phyloP scores from a whole-genome alignment of 1,140 invertebrate genomes.

The Rhyacophila brunnea region DNA sequence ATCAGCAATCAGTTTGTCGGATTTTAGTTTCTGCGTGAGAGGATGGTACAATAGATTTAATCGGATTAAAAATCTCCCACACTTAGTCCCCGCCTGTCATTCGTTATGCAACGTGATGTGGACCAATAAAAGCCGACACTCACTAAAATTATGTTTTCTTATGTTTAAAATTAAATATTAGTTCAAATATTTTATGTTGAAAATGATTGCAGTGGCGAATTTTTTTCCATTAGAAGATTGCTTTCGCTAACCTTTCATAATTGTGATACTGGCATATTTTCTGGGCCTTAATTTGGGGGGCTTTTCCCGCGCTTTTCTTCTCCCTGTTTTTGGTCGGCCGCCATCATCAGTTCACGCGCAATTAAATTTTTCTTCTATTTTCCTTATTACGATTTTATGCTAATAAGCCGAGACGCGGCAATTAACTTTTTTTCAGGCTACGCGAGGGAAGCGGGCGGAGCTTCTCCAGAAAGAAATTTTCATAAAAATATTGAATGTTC shows the following conservation, averaged over 20 bases:
- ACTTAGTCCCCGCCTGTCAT: too few species aligned
- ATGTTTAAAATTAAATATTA: too few species aligned
- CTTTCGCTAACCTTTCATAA: conserved; percentile 26
- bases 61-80: too few species aligned
- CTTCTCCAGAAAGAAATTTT: conserved; percentile 7
- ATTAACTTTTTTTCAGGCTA: conserved; percentile 19
- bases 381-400: conserved; percentile 32
- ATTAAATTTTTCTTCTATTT: conserved; percentile 32
- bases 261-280: conserved; percentile 29
- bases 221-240: conserved; percentile 28
- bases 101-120: too few species aligned
- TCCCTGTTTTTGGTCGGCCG: conserved; percentile 16
- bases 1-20: too few species aligned
- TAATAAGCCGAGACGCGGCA: conserved; percentile 32
- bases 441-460: neutral
- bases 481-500: conserved; percentile 12
- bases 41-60: too few species aligned
- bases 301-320: conserved; percentile 7
- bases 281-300: conserved; percentile 19
- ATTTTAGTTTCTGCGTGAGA: too few species aligned
- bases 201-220: too few species aligned
- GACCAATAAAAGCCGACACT: too few species aligned
- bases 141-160: too few species aligned
- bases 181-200: too few species aligned
- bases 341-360: conserved; percentile 28